Evolutionary conservation across 2,888 invertebrate species (phyloP), one percentile per base, ranked within the genome.

Genomic region (Ophioninae sp.): DNA sequence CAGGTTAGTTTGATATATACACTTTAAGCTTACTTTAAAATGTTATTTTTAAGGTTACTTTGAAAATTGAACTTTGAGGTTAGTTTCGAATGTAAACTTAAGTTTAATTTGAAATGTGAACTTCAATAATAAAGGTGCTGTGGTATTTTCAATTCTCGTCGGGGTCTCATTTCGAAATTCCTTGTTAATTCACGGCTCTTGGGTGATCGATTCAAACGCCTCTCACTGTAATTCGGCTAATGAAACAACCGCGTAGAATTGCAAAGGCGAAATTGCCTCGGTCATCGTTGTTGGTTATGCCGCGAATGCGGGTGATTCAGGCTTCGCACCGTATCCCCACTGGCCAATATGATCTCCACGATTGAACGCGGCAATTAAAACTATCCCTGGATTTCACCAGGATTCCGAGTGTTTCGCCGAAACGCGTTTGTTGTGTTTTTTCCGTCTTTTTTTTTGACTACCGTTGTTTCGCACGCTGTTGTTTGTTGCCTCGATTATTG

Each of bases 191-290:
- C 65, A 59, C 59, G 59, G 65, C 61, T 69, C 61, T 30, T 68
- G 41, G 63, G 8, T 78, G 71, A 78, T 71, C 64, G 71, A 71
- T 71, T 37, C 63, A 63, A 64, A 64, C 64, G 37, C 51, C 37
- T 37, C 59, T 13, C 37, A 37, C 56, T 56, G 56, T 64, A 64
- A 69, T 64, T 72, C 65, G 58, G 41, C 56, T 58, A 41, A 79
- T 65, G 72, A 65, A 79, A 79, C 72, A 44, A 23, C 44, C 8
- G 23, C 22, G 17, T n/a, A 58, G 64, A 71, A 63, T 71, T 41
- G 56, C 23, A 41, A 78, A 56, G 58, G 71, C 59, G 72, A 72
- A 72, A 72, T 72, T 72, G 65, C 65, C 58, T n/a, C 17, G 30
- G 79, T 72, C 72, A 65, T 79, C 64, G 56, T 17, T 7, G 22